Evolutionary conservation across 2,888 invertebrate genomes (phyloP).

Genomic region (Xestia c-nigrum): DNA sequence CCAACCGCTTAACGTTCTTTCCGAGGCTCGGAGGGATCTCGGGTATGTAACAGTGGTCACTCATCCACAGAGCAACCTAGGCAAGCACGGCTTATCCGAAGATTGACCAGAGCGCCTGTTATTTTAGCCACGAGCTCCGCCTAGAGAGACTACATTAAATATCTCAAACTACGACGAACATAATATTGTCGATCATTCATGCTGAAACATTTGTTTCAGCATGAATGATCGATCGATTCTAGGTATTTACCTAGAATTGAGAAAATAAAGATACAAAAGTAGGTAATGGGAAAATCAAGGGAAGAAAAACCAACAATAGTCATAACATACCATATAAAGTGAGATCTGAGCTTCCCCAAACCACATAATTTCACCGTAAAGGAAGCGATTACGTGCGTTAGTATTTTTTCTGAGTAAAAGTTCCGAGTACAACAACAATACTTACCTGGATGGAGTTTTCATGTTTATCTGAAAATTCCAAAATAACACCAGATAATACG

Average conservation of each 20-base stretch:
- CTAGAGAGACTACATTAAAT: neutral
- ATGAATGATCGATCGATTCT: no score
- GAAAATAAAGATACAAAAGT: constrained; percentile 20
- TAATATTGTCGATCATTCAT: no score
- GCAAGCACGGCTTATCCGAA: no score
- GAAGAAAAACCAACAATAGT: constrained; percentile 23
- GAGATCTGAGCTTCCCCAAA: constrained; percentile 22
- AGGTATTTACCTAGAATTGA: constrained; percentile 12
- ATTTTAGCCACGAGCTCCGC: no score
- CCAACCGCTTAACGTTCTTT: no score
- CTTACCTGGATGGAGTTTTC: constrained; percentile 56
- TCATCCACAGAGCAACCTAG: no score
- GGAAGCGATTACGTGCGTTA: constrained; percentile 50
- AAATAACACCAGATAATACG: constrained; percentile 16
- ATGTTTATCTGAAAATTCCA: constrained; percentile 40
- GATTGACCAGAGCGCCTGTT: no score
- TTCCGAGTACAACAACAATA: constrained; percentile 42
- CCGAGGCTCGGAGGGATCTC: no score
- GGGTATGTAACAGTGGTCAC: no score
- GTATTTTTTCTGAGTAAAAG: constrained; percentile 45
- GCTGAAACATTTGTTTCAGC: no score
- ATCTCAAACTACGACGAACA: neutral
- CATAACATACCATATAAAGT: constrained; percentile 39
- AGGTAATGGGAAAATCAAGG: constrained; percentile 21
- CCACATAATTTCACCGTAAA: constrained; percentile 46